These are phyloP conservation scores for Xestoiulus laeticollis DNA, from an alignment of 2,888 invertebrate genomes.

Conservation along the genomic window DNA sequence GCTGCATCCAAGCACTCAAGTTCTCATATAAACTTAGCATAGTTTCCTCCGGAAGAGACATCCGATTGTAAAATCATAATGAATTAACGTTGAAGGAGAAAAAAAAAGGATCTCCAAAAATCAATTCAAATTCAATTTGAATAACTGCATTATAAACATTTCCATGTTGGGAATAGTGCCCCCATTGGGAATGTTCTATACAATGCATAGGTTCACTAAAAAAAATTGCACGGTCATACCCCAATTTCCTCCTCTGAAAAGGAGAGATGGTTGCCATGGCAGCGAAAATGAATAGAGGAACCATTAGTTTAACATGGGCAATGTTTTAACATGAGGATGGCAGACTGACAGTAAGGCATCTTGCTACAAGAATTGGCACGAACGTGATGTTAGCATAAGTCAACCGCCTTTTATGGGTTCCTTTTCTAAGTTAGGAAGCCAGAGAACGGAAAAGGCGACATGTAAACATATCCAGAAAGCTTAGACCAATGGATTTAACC, in stretches of 20 bases:
- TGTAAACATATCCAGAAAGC: background rate
- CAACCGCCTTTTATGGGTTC: background rate
- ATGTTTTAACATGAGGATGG: background rate
- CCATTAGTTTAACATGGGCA: background rate
- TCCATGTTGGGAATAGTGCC: background rate
- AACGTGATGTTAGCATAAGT: background rate
- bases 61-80: background rate
- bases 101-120: background rate
- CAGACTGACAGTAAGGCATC: background rate
- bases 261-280: background rate
- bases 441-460: background rate
- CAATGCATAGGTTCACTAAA: background rate
- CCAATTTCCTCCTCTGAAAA: background rate
- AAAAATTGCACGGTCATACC: background rate
- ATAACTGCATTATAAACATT: constrained; percentile 23
- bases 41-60: background rate
- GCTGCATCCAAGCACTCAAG: background rate
- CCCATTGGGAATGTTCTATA: background rate
- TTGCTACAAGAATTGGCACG: background rate
- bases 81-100: background rate
- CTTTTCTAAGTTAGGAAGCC: background rate
- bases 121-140: background rate
- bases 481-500: background rate
- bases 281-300: background rate
- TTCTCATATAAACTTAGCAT: background rate